Evolutionary conservation across 2,888 invertebrate species (phyloP).

Genomic region (Dastarcus helophoroides): DNA sequence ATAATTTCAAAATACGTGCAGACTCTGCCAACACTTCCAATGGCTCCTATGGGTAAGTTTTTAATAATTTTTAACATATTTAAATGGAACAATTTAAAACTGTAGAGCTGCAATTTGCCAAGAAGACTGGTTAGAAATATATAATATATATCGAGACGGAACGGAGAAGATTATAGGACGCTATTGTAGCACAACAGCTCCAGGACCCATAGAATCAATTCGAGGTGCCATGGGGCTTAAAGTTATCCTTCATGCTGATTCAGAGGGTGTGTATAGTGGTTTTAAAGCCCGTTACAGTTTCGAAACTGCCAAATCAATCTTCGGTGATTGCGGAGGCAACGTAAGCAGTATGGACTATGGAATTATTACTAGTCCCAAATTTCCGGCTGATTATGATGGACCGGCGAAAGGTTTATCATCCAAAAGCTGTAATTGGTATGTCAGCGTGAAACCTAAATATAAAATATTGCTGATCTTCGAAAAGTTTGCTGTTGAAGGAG

Average conservation of each 20-base stretch:
- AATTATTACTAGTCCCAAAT: constrained; percentile 80
- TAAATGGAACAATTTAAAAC: too few species aligned
- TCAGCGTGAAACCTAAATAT: constrained; percentile 75
- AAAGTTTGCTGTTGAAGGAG: constrained; percentile 88
- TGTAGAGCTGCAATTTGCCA: constrained; percentile 63
- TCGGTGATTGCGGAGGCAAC: constrained; percentile 88
- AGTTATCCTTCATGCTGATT: constrained; percentile 80
- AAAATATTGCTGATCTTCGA: constrained; percentile 86
- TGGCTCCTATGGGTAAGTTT: constrained; percentile 62
- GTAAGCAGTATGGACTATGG: constrained; percentile 74
- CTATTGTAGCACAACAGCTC: constrained; percentile 84
- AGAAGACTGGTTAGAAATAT: constrained; percentile 91
- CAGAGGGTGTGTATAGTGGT: constrained; percentile 80
- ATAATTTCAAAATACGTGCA: constrained; percentile 81
- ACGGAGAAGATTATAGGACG: constrained; percentile 77
- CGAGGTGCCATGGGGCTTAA: constrained; percentile 79
- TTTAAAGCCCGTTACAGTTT: constrained; percentile 92
- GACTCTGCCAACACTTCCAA: constrained; percentile 67
- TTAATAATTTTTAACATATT: too few species aligned
- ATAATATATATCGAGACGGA: constrained; percentile 75
- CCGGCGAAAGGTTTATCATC: constrained; percentile 69
- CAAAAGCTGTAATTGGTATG: constrained; percentile 93
- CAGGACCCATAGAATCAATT: constrained; percentile 91
- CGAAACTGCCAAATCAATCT: constrained; percentile 75
- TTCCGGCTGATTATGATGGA: constrained; percentile 80